Evolutionary conservation across 1,140 invertebrate species (phyloP).

Genomic region (Anoplolepis gracilipes): DNA sequence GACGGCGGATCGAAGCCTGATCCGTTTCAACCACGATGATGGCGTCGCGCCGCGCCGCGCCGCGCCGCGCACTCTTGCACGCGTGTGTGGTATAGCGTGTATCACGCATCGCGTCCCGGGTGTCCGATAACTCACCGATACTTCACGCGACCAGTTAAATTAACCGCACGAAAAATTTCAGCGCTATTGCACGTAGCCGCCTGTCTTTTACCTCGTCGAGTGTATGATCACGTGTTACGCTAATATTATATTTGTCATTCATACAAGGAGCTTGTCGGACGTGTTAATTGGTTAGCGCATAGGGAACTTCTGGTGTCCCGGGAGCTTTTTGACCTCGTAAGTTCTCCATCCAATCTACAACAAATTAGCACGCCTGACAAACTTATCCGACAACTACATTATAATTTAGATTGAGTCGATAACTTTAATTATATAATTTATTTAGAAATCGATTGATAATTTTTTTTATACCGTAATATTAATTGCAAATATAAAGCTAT

Average conservation of each 20-base stretch:
- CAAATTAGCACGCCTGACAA: slow-evolving; percentile 2
- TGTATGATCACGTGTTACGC: not conserved
- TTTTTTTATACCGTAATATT: not conserved
- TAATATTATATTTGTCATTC: slow-evolving; percentile 17
- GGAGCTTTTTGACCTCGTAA: not conserved
- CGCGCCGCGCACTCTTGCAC: slow-evolving; percentile 26
- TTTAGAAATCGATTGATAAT: not conserved
- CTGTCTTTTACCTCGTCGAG: slow-evolving; percentile 19
- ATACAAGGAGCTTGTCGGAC: not conserved
- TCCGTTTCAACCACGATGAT: slow-evolving; percentile 64
- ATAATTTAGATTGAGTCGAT: not conserved
- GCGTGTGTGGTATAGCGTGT: slow-evolving; percentile 28
- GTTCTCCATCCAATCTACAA: not conserved
- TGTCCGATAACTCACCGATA: slow-evolving; percentile 61
- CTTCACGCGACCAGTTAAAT: slow-evolving; percentile 70
- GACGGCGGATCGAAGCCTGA: slow-evolving; percentile 67
- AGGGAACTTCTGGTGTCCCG: not conserved
- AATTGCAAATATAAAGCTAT: not conserved
- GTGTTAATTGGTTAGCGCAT: slow-evolving; percentile 11
- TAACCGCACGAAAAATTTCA: slow-evolving; percentile 68
- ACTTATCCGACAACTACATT: not conserved
- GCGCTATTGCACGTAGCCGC: slow-evolving; percentile 52
- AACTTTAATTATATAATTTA: slow-evolving; percentile 4
- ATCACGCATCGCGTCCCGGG: slow-evolving; percentile 53
- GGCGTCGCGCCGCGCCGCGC: slow-evolving; percentile 58